Percentiles rank a stretch among this genome's conserved stretches.
Evolutionary conservation across 2,888 invertebrate genomes (phyloP).

Genomic region (Escarpia spicata): DNA sequence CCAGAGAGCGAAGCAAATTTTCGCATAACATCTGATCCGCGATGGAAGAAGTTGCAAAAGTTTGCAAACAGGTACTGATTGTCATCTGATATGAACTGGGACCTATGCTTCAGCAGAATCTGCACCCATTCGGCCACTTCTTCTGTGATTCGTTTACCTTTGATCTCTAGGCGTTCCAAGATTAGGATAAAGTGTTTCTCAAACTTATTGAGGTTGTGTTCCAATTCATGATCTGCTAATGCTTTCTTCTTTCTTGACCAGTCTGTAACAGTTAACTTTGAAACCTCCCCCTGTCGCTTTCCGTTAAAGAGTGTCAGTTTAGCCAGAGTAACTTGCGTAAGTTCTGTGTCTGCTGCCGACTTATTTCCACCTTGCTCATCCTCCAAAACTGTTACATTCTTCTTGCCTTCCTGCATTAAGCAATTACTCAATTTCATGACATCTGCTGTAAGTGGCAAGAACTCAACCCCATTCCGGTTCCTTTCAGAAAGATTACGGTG

Average conservation of each 20-base stretch:
- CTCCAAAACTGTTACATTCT: background rate
- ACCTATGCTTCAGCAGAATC: background rate
- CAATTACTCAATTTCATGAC: background rate
- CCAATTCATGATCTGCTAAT: background rate
- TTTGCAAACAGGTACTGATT: conserved; percentile 14
- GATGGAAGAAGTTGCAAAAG: background rate
- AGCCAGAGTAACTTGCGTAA: background rate
- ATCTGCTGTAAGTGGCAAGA: conserved; percentile 19
- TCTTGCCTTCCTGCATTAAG: background rate
- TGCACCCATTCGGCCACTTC: background rate
- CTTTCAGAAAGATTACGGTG: background rate
- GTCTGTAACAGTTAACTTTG: background rate
- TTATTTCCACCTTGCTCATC: background rate
- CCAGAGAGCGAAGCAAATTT: conserved; percentile 21
- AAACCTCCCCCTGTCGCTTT: background rate
- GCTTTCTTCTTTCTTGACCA: background rate
- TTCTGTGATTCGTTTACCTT: background rate
- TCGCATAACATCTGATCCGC: background rate
- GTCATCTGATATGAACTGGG: background rate
- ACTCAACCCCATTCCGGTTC: background rate
- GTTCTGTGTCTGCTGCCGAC: background rate
- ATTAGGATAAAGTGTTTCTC: background rate
- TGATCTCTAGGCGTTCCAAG: background rate
- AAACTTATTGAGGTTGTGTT: background rate
- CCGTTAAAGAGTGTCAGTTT: background rate